Percentiles rank a stretch among this genome's conserved stretches.
Conservation (phyloP, 2,113 vertebrate genomes). For the Colossoma macropomum region DNA sequence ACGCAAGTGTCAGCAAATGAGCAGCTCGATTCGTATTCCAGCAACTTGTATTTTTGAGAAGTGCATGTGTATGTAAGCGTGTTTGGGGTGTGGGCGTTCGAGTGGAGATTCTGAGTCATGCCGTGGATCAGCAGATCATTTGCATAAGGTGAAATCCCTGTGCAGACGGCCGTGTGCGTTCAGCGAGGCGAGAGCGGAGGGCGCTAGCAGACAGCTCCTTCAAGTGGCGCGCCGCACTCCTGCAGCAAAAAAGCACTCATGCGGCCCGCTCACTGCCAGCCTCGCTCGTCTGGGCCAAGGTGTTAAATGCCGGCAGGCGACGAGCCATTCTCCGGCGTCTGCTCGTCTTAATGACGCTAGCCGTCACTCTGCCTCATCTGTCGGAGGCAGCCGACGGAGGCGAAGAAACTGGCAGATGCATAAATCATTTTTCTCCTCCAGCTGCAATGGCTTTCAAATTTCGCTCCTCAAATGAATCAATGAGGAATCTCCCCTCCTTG, state of each 20-base stretch:
- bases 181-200: conserved; percentile 5
- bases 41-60: conserved; percentile 34
- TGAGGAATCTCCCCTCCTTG: background rate
- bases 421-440: conserved; percentile 25
- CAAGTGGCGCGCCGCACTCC: background rate
- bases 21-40: conserved; percentile 21
- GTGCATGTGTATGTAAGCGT: conserved; percentile 7
- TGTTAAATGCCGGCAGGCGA: conserved; percentile 44
- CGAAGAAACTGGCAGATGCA: conserved; percentile 23
- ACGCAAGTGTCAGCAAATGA: conserved; percentile 1
- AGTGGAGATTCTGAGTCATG: conserved; percentile 62
- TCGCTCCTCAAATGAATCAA: conserved; percentile 21
- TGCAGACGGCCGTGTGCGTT: conserved; percentile 8
- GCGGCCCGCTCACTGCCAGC: background rate
- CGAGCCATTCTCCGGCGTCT: conserved; percentile 9
- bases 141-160: conserved; percentile 66
- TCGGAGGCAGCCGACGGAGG: background rate
- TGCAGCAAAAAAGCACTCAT: conserved; percentile 4
- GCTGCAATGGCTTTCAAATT: background rate
- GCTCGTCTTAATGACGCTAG: conserved; percentile 26
- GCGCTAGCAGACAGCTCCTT: background rate
- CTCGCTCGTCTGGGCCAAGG: conserved; percentile 31
- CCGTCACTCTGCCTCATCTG: conserved; percentile 2
- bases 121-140: conserved; percentile 48
- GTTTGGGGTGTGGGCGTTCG: conserved; percentile 50